phyloP scores from a whole-genome alignment of 1,140 invertebrate genomes.

The Brachionus calyciflorus region DNA sequence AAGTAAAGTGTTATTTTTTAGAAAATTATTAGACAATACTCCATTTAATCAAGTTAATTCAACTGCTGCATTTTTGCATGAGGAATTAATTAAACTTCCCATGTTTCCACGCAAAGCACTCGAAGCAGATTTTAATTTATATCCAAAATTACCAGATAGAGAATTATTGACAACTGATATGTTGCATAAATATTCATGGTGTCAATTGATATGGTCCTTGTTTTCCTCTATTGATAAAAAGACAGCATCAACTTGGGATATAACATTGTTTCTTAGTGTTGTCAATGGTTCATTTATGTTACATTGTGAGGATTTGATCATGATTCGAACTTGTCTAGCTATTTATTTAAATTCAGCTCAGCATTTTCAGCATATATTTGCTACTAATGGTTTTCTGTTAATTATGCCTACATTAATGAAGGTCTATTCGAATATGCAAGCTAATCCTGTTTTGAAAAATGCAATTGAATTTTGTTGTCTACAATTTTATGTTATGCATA shows the following conservation, averaged over 20 bases:
- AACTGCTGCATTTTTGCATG: conserved; percentile 78
- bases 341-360: conserved; percentile 95
- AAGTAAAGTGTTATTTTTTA: conserved; percentile 47
- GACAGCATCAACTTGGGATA: conserved; percentile 93
- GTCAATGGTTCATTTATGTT: conserved; percentile 92
- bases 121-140: conserved; percentile 89
- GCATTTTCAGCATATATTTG: conserved; percentile 98
- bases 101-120: conserved; percentile 96
- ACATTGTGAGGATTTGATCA: conserved; percentile 91
- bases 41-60: conserved; percentile 31
- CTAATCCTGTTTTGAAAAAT: conserved; percentile 82
- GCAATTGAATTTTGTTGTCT: conserved; percentile 96
- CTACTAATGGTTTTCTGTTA: conserved; percentile 89
- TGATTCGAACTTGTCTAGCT: conserved; percentile 89
- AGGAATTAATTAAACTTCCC: conserved; percentile 95
- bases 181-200: conserved; percentile 45
- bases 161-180: conserved; percentile 52
- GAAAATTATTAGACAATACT: conserved; percentile 7
- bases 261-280: conserved; percentile 94
- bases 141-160: conserved; percentile 83
- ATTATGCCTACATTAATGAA: conserved; percentile 95
- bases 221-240: conserved; percentile 98
- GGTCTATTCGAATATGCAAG: conserved; percentile 95
- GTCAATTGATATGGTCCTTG: conserved; percentile 84
- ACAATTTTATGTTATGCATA: conserved; percentile 95